Evolutionary conservation across 2,888 invertebrate genomes (phyloP).

Genomic region (Idaea aversata): DNA sequence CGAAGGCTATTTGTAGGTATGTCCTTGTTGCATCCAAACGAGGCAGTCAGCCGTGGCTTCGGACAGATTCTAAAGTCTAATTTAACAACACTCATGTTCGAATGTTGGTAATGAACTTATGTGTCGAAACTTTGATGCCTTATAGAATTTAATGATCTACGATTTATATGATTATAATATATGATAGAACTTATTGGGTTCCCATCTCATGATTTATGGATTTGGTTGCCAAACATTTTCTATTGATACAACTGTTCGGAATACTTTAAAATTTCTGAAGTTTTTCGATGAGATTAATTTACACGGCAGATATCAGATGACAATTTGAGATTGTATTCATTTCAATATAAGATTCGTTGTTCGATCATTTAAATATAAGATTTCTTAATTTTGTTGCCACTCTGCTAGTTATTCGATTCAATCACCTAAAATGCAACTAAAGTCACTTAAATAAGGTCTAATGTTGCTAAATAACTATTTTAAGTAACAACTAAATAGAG

Average conservation of each 20-base stretch:
- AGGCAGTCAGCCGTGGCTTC: conserved; percentile 37
- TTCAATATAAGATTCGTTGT: neutral
- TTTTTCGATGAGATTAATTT: neutral
- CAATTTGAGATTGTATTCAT: neutral
- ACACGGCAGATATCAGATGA: neutral
- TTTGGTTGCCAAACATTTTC: neutral
- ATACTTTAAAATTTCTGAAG: neutral
- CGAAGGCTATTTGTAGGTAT: conserved; percentile 47
- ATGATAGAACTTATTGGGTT: neutral
- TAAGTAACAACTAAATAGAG: neutral
- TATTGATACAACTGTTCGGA: neutral
- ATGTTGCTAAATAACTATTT: neutral
- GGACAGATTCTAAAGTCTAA: conserved; percentile 26
- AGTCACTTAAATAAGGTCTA: neutral
- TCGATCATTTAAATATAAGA: no score
- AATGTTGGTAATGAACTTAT: neutral
- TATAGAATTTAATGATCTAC: neutral
- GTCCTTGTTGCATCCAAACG: conserved; percentile 52
- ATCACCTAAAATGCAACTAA: no score
- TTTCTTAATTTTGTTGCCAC: neutral
- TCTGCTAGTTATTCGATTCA: neutral
- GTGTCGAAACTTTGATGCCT: neutral
- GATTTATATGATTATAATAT: neutral
- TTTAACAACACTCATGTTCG: conserved; percentile 13
- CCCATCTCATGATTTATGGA: neutral